A percentile compares a stretch with the other conserved stretches of the same genome.
Conservation (phyloP, 2,797 vertebrate species). For the Crenichthys baileyi region DNA sequence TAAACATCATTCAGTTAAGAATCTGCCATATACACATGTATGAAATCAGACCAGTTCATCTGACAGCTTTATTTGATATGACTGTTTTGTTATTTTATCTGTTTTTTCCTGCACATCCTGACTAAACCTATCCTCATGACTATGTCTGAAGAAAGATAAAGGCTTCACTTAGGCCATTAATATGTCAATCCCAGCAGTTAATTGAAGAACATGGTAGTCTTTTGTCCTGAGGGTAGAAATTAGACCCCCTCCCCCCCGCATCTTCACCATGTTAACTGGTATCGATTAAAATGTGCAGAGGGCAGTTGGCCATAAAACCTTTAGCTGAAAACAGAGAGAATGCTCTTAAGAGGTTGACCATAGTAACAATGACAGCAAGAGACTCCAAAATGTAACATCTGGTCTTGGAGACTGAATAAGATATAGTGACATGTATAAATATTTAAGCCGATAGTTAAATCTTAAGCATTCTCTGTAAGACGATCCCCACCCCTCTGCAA, state of each 20-base stretch:
- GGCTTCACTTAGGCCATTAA: neutral
- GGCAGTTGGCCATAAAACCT: conserved; percentile 24
- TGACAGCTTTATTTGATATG: no score
- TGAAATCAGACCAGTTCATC: no score
- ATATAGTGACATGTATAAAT: neutral
- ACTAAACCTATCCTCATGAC: neutral
- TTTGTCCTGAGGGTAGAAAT: conserved; percentile 9
- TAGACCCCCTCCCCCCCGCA: neutral
- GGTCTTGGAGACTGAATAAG: no score
- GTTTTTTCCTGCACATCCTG: neutral
- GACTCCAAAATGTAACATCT: no score
- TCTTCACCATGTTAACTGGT: neutral
- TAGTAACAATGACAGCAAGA: conserved; percentile 21
- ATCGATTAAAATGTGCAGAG: conserved; percentile 51
- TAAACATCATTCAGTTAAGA: no score
- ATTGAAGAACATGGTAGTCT: neutral
- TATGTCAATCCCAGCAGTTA: neutral
- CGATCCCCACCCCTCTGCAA: no score
- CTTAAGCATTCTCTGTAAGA: neutral
- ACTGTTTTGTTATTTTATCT: neutral
- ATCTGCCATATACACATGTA: no score
- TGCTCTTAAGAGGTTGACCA: conserved; percentile 22
- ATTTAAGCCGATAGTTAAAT: neutral
- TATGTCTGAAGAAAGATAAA: neutral
- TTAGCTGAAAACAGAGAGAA: conserved; percentile 33